Base-by-base conservation (phyloP, 2,797 vertebrate genomes). In the Poeciliopsis paucimaculata region DNA sequence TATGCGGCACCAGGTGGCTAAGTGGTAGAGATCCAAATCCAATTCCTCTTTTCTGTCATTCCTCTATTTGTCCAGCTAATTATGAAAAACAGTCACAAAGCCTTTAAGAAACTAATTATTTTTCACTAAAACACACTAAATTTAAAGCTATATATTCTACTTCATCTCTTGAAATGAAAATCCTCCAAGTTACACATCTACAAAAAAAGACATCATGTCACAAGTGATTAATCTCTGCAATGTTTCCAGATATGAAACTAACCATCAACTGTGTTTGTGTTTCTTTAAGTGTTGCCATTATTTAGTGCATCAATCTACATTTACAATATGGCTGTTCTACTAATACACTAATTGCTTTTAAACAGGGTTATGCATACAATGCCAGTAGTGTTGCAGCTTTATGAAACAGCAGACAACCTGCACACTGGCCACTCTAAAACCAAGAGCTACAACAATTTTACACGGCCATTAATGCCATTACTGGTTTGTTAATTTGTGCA, bases 391-490 rank as follows among this genome's bases (percentile, higher is more conserved):
- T 12, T 75, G 77, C 85, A 47, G 78, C 84, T 80, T 62, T 20
- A 39, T 85, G 85, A 31, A 8, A 76, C 73, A 81, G 2, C 39
- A 11, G 55, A 77, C 72, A 77, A 88, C 90, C 76, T 51, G 39
- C 74, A 72, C 78, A 72, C 74, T 68, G 45, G 76, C 66, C 75
- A 70, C 41, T 31, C 45, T 86, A 83, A 23, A 90, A 80, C 82
- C 64, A 81, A 80, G 31, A 5, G 74, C 72, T n/a, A 36, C 20
- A 23, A 80, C 84, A 84, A 79, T 80, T 16, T 49, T 75, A 72
- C 72, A 3, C 1, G 60, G 73, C 83, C 88, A 76, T 89, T 88
- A 91, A 90, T 26, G 78, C 62, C 60, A 31, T 73, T 31, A 15
- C 39, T 3, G 36, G 73, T 55, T 71, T 51, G 78, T 85, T 74